Evolutionary conservation across 2,888 invertebrate species (phyloP), one percentile per base, ranked within the genome.

Genomic region (Podotricha telesiphe): DNA sequence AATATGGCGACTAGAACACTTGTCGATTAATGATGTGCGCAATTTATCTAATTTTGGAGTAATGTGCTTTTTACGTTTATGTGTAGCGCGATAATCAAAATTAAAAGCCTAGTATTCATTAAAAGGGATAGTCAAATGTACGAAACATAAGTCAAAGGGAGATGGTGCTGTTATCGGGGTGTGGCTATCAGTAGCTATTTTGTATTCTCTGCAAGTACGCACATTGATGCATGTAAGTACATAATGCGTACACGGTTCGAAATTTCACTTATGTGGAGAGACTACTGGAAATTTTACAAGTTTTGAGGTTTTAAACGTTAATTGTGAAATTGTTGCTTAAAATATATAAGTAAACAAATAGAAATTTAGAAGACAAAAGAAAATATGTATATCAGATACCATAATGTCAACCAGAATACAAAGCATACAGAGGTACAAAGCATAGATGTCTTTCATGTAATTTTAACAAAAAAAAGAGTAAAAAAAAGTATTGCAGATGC

Each of bases 151-250:
- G 85, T 82, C 80, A 72, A 82, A 87, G 76, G 81, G 87, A 86
- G 87, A 87, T 75, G 77, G 82, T 78, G 74, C 69, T 75, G 76
- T 82, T 83, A 84, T 85, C 85, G 80, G 89, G 91, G 89, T 91
- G 91, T 88, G 91, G 88, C 85, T 88, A 86, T 85, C 84, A 85
- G 84, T 75, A 78, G 76, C 78, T 85, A 86, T 84, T 89, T 85
- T 86, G 83, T 87, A 88, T 88, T 86, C 87, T 82, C 78, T 82
- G 82, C 80, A 77, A 80, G 80, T 72, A 75, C 71, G 74, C 82
- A 84, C 84, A 86, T 86, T 83, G 82, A 79, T 85, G 84, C 85
- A 88, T 82, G 82, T 82, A 75, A 84, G 76, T 78, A 83, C 79
- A 80, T 83, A 75, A 76, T 69, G 74, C 67, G 68, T 74, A 74